Evolutionary conservation across 37 sponge, comb jelly and placozoan species (phyloP).

Genomic region (Geodia barretti): DNA sequence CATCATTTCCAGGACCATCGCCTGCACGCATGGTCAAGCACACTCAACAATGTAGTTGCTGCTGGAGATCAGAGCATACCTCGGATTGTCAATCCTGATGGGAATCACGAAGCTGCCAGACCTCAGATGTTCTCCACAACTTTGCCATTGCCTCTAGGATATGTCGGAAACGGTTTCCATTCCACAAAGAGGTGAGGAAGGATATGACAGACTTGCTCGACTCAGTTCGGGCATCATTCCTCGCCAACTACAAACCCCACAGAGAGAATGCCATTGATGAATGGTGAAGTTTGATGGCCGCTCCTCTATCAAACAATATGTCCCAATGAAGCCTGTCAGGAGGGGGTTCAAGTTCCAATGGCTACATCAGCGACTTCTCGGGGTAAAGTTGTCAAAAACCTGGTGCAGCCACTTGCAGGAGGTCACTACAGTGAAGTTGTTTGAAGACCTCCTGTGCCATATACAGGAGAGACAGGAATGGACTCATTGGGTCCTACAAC

Average conservation of each 20-base stretch:
- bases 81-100: slow-evolving; percentile 36
- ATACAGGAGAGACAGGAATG: slow-evolving; percentile 13
- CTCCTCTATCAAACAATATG: slow-evolving; percentile 20
- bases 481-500: not conserved
- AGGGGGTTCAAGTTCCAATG: slow-evolving; percentile 30
- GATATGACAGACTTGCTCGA: not conserved
- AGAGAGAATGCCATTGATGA: slow-evolving; percentile 25
- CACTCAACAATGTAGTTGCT: not conserved
- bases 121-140: not conserved
- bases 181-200: not conserved
- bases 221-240: not conserved
- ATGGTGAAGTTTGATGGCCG: slow-evolving; percentile 33
- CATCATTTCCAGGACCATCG: not conserved
- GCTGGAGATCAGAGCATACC: slow-evolving; percentile 19
- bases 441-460: slow-evolving; percentile 26
- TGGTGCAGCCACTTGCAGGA: slow-evolving; percentile 1
- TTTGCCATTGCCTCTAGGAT: slow-evolving; percentile 21
- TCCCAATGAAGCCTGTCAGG: slow-evolving; percentile 33
- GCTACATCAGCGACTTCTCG: slow-evolving; percentile 11
- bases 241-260: slow-evolving; percentile 6
- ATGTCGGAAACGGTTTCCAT: slow-evolving; percentile 8
- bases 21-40: not conserved
- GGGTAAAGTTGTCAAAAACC: slow-evolving; percentile 16
- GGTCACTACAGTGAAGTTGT: not conserved
- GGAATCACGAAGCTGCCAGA: slow-evolving; percentile 16